Base-by-base conservation (phyloP, 2,888 invertebrate genomes). In the Ornithoptera priamus region DNA sequence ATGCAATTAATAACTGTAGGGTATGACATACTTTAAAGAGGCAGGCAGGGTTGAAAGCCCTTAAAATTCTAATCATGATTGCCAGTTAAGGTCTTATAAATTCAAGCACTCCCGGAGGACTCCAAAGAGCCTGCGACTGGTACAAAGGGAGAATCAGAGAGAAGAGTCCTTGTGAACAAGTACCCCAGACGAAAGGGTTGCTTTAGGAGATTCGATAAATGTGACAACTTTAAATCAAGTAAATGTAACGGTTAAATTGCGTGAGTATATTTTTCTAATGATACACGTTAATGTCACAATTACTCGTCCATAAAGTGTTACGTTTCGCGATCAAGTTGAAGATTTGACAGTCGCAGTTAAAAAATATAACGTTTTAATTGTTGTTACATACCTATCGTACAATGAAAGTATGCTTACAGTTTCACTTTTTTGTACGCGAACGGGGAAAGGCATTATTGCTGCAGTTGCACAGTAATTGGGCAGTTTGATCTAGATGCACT, bases 401-500 rank as follows among this genome's bases (percentile, higher is more conserved):
- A 50, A 50, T 18, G 50, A 62, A 62, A 2, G 62, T 50, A 22
- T 50, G 24, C 2, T 62, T 46, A 4, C 50, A 24, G 24, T 50
- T 62, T 62, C 46, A 20, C 46, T 62, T 50, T 62, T 22, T 50
- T 46, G 15, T 30, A 18, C 17, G 12, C 50, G 30, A 53, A 56
- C n/a, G 58, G 46, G 17, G 56, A 56, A 60, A 63, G 50, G 53
- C n/a, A 15, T 24, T 61, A 56, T 61, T 22, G 22, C 1, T 64
- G 63, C 63, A 60, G 36, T 39, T 42, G 50, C 60, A 65, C 50
- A 59, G 18, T 58, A 24, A 68, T 59, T 63, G 57, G 39, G 22
- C 53, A 56, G n/a, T 61, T 65, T 57, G 57, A 65, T 65, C 61
- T 69, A 65, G 62, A 65, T 65, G 56, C 69, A 65, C 64, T 65